phyloP scores from a whole-genome alignment of 2,797 vertebrate species.

The Sebastiscus albofasciatus region DNA sequence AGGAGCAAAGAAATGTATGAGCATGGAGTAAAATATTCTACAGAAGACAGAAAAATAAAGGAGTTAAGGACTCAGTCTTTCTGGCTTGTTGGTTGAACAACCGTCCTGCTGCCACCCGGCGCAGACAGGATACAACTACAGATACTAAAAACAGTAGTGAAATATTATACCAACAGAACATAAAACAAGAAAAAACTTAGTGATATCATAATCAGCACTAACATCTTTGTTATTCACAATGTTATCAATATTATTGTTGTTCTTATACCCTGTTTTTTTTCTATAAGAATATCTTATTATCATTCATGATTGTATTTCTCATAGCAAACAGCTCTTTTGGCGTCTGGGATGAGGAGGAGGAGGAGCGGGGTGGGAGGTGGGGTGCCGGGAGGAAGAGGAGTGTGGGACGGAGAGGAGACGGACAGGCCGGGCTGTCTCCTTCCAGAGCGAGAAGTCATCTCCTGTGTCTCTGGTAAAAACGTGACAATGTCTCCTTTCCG shows the following conservation, averaged over 20 bases:
- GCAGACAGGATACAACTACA: slow-evolving; percentile 62
- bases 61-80: slow-evolving; percentile 69
- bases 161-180: slow-evolving; percentile 68
- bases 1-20: slow-evolving; percentile 65
- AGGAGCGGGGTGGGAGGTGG: neutral
- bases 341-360: slow-evolving; percentile 49
- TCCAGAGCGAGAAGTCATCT: slow-evolving; percentile 37
- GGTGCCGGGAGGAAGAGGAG: slow-evolving; percentile 17
- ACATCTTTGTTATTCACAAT: slow-evolving; percentile 81
- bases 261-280: slow-evolving; percentile 85
- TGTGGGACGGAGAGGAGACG: slow-evolving; percentile 19
- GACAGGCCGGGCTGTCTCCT: slow-evolving; percentile 11
- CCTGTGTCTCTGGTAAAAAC: slow-evolving; percentile 39
- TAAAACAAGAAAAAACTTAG: slow-evolving; percentile 63
- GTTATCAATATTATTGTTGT: slow-evolving; percentile 80
- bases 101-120: slow-evolving; percentile 54
- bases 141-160: slow-evolving; percentile 70
- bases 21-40: slow-evolving; percentile 62
- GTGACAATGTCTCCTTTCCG: slow-evolving; percentile 57
- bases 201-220: slow-evolving; percentile 71
- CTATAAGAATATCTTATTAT: slow-evolving; percentile 79
- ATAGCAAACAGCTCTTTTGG: slow-evolving; percentile 77
- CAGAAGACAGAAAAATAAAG: slow-evolving; percentile 46
- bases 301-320: slow-evolving; percentile 84
- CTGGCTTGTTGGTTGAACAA: slow-evolving; percentile 66